phyloP scores from a whole-genome alignment of 2,113 vertebrate species.

The Apodemus sylvaticus region DNA sequence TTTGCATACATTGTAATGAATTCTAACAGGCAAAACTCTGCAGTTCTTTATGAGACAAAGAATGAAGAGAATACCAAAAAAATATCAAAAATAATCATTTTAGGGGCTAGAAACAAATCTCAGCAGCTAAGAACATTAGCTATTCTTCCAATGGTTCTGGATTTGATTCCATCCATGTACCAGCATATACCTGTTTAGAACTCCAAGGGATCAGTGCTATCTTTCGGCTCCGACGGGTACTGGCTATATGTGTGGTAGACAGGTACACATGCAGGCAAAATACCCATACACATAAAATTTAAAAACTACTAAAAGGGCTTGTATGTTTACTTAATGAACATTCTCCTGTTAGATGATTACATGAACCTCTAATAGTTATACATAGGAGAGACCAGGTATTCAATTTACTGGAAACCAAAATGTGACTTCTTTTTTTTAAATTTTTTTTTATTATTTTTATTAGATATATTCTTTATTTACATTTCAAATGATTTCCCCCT shows the following conservation, averaged over 20 bases:
- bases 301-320: background rate
- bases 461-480: too few species aligned
- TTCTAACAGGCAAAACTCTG: constrained; percentile 2
- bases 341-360: background rate
- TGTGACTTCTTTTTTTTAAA: background rate
- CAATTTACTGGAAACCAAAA: constrained; percentile 14
- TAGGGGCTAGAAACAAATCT: background rate
- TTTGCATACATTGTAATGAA: background rate
- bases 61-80: background rate
- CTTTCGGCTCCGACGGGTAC: background rate
- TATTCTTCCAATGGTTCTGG: background rate
- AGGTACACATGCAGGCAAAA: background rate
- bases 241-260: background rate
- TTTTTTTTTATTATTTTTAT: too few species aligned
- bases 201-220: background rate
- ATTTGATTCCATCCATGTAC: background rate
- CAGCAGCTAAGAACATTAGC: background rate
- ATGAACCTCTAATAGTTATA: background rate
- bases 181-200: background rate
- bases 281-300: background rate
- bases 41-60: background rate
- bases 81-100: constrained; percentile 33
- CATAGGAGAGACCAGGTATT: background rate
- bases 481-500: too few species aligned
- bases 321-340: background rate